These are phyloP conservation scores for Physeter macrocephalus DNA, from an alignment of 2,113 vertebrate genomes.

Conservation along the genomic window DNA sequence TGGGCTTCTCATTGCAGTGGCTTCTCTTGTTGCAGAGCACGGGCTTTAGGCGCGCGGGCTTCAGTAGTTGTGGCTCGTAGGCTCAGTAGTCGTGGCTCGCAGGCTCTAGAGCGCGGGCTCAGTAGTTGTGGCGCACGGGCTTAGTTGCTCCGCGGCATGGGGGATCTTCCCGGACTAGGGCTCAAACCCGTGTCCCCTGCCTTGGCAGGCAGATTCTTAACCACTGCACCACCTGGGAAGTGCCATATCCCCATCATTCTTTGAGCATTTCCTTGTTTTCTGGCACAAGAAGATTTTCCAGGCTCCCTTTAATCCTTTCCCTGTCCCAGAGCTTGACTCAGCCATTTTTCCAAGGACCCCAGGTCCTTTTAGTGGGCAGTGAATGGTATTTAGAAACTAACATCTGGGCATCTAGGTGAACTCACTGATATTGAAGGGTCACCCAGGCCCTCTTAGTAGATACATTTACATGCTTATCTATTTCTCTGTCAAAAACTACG, in stretches of 20 bases:
- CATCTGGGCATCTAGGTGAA: neutral
- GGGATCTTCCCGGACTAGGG: too few relatives aligned
- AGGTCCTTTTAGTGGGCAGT: neutral
- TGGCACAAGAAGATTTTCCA: neutral
- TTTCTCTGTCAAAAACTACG: neutral
- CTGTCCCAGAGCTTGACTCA: neutral
- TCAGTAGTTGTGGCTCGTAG: too few relatives aligned
- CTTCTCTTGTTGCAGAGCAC: too few relatives aligned
- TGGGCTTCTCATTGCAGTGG: too few relatives aligned
- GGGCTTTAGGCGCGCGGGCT: too few relatives aligned
- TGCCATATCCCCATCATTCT: neutral
- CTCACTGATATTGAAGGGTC: neutral
- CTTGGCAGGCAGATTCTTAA: too few relatives aligned
- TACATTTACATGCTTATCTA: accelerated
- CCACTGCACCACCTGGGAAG: too few relatives aligned
- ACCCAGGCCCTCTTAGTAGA: neutral
- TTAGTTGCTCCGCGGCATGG: too few relatives aligned
- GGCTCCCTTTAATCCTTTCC: neutral
- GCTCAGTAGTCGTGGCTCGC: too few relatives aligned
- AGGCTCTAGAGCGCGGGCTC: too few relatives aligned
- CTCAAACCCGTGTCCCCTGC: too few relatives aligned
- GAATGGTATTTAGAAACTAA: neutral
- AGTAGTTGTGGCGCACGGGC: too few relatives aligned
- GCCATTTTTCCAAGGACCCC: neutral
- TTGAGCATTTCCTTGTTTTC: neutral